Evolutionary conservation across 2,113 vertebrate species (phyloP).

Genomic region (Perca flavescens): DNA sequence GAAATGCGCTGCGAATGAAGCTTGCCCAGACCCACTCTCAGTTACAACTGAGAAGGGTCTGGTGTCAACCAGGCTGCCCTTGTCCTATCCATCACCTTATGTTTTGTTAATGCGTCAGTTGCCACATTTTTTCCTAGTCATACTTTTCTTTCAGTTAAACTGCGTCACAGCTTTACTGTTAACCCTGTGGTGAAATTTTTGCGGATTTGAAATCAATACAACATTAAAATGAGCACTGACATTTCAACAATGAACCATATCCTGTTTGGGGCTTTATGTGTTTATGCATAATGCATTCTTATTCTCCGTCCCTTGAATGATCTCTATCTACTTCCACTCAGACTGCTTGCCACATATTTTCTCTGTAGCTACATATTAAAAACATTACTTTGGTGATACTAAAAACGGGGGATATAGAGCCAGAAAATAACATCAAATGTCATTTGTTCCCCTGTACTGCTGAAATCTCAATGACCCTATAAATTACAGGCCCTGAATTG

Average conservation of each 20-base stretch:
- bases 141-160: neutral
- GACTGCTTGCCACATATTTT: constrained; percentile 21
- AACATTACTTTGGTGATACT: neutral
- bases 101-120: neutral
- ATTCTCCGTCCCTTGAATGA: neutral
- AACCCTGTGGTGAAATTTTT: neutral
- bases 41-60: too few species aligned
- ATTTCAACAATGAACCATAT: neutral
- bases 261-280: neutral
- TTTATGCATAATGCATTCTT: constrained; percentile 1
- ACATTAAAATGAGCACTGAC: neutral
- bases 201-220: neutral
- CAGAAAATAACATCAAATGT: neutral
- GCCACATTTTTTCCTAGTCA: neutral
- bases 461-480: neutral
- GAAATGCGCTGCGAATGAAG: too few species aligned
- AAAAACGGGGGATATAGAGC: neutral
- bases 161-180: neutral
- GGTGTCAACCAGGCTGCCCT: too few species aligned
- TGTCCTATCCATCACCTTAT: neutral
- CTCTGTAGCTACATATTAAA: constrained; percentile 8
- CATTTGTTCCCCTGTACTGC: neutral
- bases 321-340: neutral
- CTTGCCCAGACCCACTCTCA: too few species aligned
- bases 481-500: neutral